Conservation (phyloP, 2,113 vertebrate species). For the Alligator mississippiensis region DNA sequence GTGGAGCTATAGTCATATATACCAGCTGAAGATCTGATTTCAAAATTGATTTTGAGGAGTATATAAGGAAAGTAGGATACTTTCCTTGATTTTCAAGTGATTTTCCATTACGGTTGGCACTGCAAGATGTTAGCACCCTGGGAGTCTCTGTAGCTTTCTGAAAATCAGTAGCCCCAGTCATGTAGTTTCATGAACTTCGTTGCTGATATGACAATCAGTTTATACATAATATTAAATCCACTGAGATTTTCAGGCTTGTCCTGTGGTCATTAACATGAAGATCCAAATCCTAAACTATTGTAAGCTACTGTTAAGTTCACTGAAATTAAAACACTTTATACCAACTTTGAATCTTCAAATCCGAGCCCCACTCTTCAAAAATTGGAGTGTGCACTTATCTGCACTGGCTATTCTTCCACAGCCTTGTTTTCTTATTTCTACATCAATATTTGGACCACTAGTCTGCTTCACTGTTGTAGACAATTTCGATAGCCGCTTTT, state of each 20-base stretch:
- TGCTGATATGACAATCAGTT: neutral
- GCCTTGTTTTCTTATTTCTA: neutral
- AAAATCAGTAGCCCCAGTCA: neutral
- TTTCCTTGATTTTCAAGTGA: neutral
- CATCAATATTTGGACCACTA: conserved; percentile 23
- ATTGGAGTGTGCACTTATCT: neutral
- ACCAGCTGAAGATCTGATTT: neutral
- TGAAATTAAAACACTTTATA: neutral
- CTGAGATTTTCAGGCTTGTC: neutral
- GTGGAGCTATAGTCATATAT: neutral
- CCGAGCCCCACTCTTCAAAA: no score
- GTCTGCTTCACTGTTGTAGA: conserved; percentile 20
- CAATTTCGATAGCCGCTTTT: conserved; percentile 39
- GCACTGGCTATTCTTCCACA: neutral
- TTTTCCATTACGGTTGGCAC: neutral
- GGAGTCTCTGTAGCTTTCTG: neutral
- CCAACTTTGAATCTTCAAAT: neutral
- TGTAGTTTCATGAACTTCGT: neutral
- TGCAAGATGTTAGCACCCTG: neutral
- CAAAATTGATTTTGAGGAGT: neutral
- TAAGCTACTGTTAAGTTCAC: neutral
- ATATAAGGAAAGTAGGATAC: neutral
- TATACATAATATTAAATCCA: neutral
- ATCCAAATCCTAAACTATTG: neutral
- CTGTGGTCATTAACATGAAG: neutral